phyloP scores from a whole-genome alignment of 1,140 invertebrate species.

The Gryllus bimaculatus region DNA sequence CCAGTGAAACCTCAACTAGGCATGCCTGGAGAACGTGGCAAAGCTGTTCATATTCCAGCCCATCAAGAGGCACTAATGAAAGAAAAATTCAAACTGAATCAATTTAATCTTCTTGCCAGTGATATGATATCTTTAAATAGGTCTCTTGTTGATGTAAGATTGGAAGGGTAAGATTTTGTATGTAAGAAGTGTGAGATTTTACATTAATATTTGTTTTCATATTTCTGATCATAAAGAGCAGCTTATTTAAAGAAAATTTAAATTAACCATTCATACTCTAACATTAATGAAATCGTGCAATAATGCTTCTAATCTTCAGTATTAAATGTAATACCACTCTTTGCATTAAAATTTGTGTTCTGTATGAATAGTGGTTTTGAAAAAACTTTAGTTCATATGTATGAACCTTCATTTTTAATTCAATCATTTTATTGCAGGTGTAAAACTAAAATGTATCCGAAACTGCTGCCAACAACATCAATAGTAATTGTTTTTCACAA shows the following conservation, averaged over 20 bases:
- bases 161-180: conserved; percentile 62
- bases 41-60: conserved; percentile 74
- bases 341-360: no score
- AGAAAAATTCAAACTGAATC: conserved; percentile 94
- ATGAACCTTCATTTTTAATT: no score
- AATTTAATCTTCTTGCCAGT: conserved; percentile 96
- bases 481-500: conserved; percentile 98
- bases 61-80: conserved; percentile 79
- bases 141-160: conserved; percentile 86
- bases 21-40: conserved; percentile 79
- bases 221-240: conserved; percentile 7
- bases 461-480: conserved; percentile 74
- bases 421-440: conserved; percentile 43
- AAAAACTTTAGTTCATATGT: no score
- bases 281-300: no score
- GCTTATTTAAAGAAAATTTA: neutral
- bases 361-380: no score
- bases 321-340: no score
- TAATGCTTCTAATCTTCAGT: no score
- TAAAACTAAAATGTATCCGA: conserved; percentile 65
- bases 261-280: neutral
- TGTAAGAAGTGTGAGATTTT: neutral
- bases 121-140: conserved; percentile 96
- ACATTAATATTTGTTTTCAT: no score
- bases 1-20: conserved; percentile 55